These are phyloP conservation scores for Drosophila athabasca DNA, from an alignment of 1,140 invertebrate genomes.

Conservation along the genomic window DNA sequence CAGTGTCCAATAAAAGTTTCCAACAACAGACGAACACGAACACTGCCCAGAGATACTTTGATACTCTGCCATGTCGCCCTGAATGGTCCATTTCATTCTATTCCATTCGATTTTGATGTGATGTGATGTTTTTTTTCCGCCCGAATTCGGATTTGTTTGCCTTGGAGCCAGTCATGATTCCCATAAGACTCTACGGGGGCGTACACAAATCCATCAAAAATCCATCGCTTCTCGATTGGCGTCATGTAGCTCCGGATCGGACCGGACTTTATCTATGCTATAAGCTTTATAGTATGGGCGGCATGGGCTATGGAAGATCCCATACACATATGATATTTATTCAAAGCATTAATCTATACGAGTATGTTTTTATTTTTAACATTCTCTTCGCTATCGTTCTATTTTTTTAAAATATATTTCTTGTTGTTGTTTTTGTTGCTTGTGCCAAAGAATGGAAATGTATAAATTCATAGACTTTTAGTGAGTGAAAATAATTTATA, in stretches of 20 bases:
- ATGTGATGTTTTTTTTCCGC: too few relatives aligned
- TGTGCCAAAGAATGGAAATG: constrained; percentile 42
- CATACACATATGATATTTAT: constrained; percentile 68
- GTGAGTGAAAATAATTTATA: constrained; percentile 77
- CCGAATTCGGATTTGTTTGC: constrained; percentile 13
- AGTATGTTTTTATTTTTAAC: constrained; percentile 73
- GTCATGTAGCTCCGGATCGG: constrained; percentile 22
- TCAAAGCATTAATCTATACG: constrained; percentile 75
- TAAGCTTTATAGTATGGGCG: constrained; percentile 5
- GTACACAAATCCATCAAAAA: constrained; percentile 51
- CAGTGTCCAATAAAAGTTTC: constrained; percentile 74
- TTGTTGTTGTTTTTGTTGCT: background rate
- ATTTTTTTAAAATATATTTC: constrained; percentile 5
- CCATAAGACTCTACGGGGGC: constrained; percentile 23
- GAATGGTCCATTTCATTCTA: background rate
- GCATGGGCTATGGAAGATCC: constrained; percentile 28
- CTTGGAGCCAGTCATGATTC: constrained; percentile 10
- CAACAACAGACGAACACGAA: constrained; percentile 56
- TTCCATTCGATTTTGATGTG: constrained; percentile 43
- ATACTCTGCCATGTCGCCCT: constrained; percentile 32
- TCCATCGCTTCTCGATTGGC: constrained; percentile 36
- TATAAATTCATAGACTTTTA: constrained; percentile 71
- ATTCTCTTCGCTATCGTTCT: constrained; percentile 16
- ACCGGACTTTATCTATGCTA: constrained; percentile 28
- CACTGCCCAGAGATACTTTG: constrained; percentile 6